A percentile compares a stretch with the other conserved stretches of the same genome.
phyloP scores from a whole-genome alignment of 2,888 invertebrate genomes.

The Neoaliturus tenellus region DNA sequence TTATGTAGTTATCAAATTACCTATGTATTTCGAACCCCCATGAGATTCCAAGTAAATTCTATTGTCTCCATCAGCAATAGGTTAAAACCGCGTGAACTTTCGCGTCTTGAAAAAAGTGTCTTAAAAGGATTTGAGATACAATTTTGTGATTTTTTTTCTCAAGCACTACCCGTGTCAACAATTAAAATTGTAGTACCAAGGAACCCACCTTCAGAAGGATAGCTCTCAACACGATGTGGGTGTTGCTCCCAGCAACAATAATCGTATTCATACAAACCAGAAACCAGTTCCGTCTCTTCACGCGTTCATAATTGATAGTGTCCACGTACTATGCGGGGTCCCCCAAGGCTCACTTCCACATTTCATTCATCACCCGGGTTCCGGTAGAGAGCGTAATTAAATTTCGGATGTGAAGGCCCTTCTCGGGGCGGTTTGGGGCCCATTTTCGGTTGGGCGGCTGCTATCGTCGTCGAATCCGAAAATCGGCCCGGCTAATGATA shows the following conservation, averaged over 20 bases:
- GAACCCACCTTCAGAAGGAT: not conserved
- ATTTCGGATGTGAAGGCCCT: not conserved
- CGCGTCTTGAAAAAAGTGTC: too few relatives aligned
- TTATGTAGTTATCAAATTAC: too few relatives aligned
- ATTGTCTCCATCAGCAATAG: too few relatives aligned
- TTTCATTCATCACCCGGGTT: not conserved
- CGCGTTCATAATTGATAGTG: slow-evolving; percentile 12
- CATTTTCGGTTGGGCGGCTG: not conserved
- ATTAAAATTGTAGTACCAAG: not conserved
- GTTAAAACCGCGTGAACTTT: too few relatives aligned
- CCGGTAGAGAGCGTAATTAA: not conserved
- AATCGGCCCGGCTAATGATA: not conserved
- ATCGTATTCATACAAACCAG: slow-evolving; percentile 15
- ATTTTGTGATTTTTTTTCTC: too few relatives aligned
- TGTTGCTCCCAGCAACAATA: not conserved
- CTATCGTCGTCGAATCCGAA: not conserved
- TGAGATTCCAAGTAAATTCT: too few relatives aligned
- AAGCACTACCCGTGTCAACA: not conserved
- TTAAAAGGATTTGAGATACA: too few relatives aligned
- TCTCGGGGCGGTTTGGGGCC: too few relatives aligned
- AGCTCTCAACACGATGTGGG: not conserved
- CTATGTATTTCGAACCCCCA: too few relatives aligned
- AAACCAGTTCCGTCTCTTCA: slow-evolving; percentile 6
- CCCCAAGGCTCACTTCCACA: not conserved
- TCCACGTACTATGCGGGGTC: not conserved